Evolutionary conservation across 2,113 vertebrate species (phyloP).

Genomic region (Panurus biarmicus): DNA sequence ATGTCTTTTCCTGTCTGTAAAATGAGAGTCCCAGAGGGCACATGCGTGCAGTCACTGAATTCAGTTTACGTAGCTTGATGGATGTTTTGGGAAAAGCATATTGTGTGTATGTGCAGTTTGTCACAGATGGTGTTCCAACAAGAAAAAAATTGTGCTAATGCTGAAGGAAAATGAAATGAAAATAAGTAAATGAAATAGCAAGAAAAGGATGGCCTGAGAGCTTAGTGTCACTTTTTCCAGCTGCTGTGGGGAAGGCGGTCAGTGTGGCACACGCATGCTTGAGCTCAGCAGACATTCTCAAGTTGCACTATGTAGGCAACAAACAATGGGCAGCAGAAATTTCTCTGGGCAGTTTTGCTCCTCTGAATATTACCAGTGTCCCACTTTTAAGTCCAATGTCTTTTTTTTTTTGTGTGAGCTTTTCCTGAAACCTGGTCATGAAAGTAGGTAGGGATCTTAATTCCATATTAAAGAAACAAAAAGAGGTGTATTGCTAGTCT

Average conservation of each 20-base stretch:
- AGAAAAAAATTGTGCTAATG: not conserved
- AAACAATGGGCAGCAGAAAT: not conserved
- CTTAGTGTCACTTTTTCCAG: not conserved
- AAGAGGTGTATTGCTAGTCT: not conserved
- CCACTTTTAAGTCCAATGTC: not conserved
- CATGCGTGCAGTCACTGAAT: not conserved
- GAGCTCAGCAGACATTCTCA: not conserved
- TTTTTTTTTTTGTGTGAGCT: not conserved
- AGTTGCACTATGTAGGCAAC: not conserved
- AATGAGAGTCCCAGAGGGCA: not conserved
- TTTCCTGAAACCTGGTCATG: not conserved
- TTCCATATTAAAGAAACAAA: not conserved
- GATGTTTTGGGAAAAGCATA: not conserved
- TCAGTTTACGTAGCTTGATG: not conserved
- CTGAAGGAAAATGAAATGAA: not conserved
- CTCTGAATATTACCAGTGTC: not conserved
- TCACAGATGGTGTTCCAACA: not conserved
- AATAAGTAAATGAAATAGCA: not conserved
- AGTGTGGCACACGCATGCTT: not conserved
- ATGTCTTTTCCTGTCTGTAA: conserved; percentile 41
- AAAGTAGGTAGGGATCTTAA: not conserved
- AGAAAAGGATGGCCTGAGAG: not conserved
- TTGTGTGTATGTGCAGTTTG: not conserved
- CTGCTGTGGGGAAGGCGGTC: not conserved
- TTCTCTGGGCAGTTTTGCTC: not conserved